Conservation (phyloP, 1,140 invertebrate species). For the Acromyrmex echinatior region DNA sequence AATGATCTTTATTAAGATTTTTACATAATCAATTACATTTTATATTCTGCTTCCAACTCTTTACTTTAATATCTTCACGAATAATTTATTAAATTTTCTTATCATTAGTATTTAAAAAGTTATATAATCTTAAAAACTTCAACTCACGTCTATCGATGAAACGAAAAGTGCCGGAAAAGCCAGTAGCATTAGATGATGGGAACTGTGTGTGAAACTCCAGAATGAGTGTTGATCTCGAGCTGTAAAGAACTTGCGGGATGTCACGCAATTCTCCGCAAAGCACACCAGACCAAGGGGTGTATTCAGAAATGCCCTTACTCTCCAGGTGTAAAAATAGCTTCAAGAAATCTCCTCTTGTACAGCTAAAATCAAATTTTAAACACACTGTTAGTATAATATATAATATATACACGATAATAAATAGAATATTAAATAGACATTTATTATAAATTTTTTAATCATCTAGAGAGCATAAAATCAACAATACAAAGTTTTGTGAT, state of each 20-base stretch:
- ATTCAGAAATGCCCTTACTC: conserved; percentile 91
- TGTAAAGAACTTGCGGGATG: conserved; percentile 92
- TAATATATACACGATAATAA: not conserved
- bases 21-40: not conserved
- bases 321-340: conserved; percentile 93
- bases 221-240: conserved; percentile 92
- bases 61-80: not conserved
- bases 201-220: conserved; percentile 93
- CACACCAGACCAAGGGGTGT: conserved; percentile 91
- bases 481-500: not conserved
- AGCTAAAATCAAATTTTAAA: conserved; percentile 88
- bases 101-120: not conserved
- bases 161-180: conserved; percentile 93
- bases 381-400: not conserved
- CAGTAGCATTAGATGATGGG: conserved; percentile 89
- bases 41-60: not conserved
- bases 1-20: not conserved
- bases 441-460: not conserved
- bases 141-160: conserved; percentile 94
- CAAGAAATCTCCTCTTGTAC: conserved; percentile 91
- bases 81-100: not conserved
- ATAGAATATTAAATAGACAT: not conserved
- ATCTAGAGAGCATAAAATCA: not conserved
- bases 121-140: not conserved
- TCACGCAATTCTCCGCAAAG: conserved; percentile 92